phyloP scores from a whole-genome alignment of 30 jellyfish, hydroid and myxozoan genomes.

The Rhopilema esculentum region DNA sequence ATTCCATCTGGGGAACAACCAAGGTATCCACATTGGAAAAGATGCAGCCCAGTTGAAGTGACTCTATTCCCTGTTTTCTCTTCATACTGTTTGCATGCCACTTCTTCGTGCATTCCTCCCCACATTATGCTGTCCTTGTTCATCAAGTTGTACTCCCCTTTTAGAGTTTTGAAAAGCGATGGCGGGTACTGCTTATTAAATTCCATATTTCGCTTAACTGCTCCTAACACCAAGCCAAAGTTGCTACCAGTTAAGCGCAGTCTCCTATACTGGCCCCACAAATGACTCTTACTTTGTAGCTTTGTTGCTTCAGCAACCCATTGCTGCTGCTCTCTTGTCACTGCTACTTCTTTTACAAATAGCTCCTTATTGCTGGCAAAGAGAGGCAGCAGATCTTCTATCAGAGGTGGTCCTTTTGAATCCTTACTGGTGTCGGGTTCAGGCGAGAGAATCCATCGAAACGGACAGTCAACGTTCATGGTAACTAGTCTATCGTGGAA shows the following conservation, averaged over 20 bases:
- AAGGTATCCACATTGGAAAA: not conserved
- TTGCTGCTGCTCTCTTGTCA: not conserved
- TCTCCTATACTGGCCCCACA: not conserved
- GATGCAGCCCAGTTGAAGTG: not conserved
- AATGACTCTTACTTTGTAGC: conserved; percentile 15
- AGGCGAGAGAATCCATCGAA: not conserved
- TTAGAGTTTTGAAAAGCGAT: not conserved
- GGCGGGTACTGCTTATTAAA: not conserved
- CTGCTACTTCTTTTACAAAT: not conserved
- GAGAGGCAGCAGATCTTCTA: not conserved
- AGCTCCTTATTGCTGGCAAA: not conserved
- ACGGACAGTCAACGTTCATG: not conserved
- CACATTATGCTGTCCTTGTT: conserved; percentile 32
- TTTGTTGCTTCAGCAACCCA: conserved; percentile 35
- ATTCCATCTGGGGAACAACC: not conserved
- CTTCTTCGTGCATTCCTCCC: conserved; percentile 55
- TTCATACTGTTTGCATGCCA: conserved; percentile 4
- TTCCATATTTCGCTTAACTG: not conserved
- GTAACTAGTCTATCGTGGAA: not conserved
- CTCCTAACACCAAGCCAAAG: not conserved
- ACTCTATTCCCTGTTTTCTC: not conserved
- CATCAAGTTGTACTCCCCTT: conserved; percentile 2
- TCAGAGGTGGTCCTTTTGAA: not conserved
- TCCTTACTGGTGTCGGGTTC: not conserved
- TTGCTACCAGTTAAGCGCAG: not conserved